Evolutionary conservation across 1,140 invertebrate genomes (phyloP).

Genomic region (Agrypnia vestita): DNA sequence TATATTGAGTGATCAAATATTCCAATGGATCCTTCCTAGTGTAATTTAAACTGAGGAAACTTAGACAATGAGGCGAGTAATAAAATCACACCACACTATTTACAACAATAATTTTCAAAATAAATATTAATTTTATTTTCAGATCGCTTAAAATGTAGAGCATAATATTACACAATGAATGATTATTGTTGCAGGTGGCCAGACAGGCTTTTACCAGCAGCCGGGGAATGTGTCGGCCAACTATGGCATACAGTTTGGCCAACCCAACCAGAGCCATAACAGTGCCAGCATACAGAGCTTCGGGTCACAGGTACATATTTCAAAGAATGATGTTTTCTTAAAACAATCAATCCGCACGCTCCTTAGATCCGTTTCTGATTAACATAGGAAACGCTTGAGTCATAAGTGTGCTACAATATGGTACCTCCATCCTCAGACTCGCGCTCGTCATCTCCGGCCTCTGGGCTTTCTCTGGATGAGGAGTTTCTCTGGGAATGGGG

Average conservation of each 20-base stretch:
- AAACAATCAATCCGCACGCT: conserved; percentile 51
- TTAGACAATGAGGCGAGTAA: background rate
- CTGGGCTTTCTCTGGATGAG: background rate
- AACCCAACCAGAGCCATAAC: conserved; percentile 58
- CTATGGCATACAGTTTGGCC: conserved; percentile 57
- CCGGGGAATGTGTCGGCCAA: conserved; percentile 58
- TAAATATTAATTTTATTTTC: too few species aligned
- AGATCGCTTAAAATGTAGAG: too few species aligned
- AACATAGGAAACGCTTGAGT: conserved; percentile 56
- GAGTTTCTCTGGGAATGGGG: conserved; percentile 18
- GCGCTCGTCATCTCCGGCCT: background rate
- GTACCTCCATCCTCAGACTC: conserved; percentile 54
- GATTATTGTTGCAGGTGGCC: conserved; percentile 46
- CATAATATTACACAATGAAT: background rate
- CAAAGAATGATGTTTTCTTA: too few species aligned
- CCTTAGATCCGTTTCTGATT: conserved; percentile 60
- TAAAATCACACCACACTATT: too few species aligned
- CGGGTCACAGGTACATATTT: conserved; percentile 49
- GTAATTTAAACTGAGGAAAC: conserved; percentile 10
- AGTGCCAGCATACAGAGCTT: conserved; percentile 56
- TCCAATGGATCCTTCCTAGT: conserved; percentile 33
- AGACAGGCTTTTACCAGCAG: conserved; percentile 59
- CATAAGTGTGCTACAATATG: conserved; percentile 59
- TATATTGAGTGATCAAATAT: background rate
- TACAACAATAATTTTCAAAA: too few species aligned